Evolutionary conservation across 2,113 vertebrate genomes (phyloP), one percentile per base, ranked within the genome.

Genomic region (Callionymus lyra): DNA sequence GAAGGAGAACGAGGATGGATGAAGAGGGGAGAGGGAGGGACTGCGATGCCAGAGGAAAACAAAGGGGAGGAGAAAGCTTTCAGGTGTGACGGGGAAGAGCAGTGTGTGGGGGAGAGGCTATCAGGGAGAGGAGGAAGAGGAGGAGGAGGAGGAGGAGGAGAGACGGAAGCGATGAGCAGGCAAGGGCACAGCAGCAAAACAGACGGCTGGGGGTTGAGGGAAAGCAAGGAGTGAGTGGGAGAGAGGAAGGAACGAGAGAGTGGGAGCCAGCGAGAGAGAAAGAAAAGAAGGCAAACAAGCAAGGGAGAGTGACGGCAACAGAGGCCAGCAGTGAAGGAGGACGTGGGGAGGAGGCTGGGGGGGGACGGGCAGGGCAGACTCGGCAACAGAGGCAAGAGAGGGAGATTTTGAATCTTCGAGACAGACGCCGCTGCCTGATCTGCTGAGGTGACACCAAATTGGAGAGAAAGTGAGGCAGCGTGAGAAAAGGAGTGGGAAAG

Each of bases 391-490:
- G 69, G 76, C 74, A 64, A 67, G 77, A 77, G 84, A 84, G 82
- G 80, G 82, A 84, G 82, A 84, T 83, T 84, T 83, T 84, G 80
- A 83, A 86, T 84, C 80, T 77, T 76, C 51, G 75, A 79, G 77
- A 79, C 74, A 72, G 72, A 81, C 68, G 44, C 65, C 68, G 70
- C 70, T 65, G 71, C 71, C 68, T 35, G 73, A 76, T 75, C 70
- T 69, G 60, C 59, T 79, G 64, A 74, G 68, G 74, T 74, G 68
- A 76, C 76, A 69, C 72, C 50, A 42, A 58, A 71, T 72, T 45
- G 12, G 73, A 70, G 70, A 59, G 47, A 42, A 49, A 72, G 70
- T 39, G 34, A 74, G 70, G 51, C 64, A 75, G 72, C 14, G 60
- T 44, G 65, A 68, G 63, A 64, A 66, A 47, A 55, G 56, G 64